Evolutionary conservation across 2,888 invertebrate genomes (phyloP).

Genomic region (Chymomyza caudatula): DNA sequence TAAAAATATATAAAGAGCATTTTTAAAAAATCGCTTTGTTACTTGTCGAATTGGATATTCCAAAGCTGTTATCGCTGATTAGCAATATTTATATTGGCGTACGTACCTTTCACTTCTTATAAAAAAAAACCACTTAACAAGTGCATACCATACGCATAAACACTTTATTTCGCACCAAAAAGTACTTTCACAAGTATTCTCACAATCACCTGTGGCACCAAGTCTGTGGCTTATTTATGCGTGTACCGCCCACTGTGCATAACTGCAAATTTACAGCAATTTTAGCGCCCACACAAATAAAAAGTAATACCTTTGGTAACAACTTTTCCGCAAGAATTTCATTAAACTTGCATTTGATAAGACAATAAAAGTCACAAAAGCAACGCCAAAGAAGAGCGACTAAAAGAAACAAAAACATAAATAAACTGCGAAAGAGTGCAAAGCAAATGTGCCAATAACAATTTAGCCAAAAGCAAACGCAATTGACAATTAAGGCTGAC

Average conservation of each 20-base stretch:
- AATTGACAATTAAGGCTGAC: constrained; percentile 2
- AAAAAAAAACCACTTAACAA: background rate
- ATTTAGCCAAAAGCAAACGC: background rate
- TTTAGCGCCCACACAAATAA: background rate
- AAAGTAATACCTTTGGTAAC: too few relatives aligned
- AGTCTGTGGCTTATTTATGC: background rate
- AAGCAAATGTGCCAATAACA: background rate
- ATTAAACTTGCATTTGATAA: background rate
- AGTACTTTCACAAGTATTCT: background rate
- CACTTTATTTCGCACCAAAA: background rate
- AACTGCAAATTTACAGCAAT: background rate
- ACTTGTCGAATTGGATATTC: too few relatives aligned
- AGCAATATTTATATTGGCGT: too few relatives aligned
- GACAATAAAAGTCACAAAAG: background rate
- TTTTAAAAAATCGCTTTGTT: too few relatives aligned
- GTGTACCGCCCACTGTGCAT: too few relatives aligned
- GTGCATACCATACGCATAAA: too few relatives aligned
- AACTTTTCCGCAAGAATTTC: background rate
- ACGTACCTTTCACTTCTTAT: background rate
- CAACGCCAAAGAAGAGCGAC: constrained; percentile 26
- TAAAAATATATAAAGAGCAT: too few relatives aligned
- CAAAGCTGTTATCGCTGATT: too few relatives aligned
- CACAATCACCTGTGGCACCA: background rate
- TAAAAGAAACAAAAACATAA: constrained; percentile 18
- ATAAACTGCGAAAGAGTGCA: constrained; percentile 7